Evolutionary conservation across 53 echinoderm and acorn worm species (phyloP).

Genomic region (Henricia sp.): DNA sequence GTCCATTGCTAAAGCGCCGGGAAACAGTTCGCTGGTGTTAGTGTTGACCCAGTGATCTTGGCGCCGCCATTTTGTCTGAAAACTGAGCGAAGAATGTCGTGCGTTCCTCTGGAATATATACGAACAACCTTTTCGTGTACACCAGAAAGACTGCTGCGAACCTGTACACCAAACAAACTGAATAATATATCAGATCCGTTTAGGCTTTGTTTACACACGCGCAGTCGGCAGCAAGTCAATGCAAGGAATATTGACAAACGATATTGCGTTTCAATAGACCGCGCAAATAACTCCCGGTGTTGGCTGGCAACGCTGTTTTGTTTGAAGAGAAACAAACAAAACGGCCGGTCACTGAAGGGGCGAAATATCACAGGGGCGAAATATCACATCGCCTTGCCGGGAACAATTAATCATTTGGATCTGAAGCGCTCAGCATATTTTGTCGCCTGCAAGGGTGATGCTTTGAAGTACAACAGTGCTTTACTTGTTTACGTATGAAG

Average conservation of each 20-base stretch:
- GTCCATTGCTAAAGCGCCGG: too few relatives aligned
- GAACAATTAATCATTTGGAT: too few relatives aligned
- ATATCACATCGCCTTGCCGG: too few relatives aligned
- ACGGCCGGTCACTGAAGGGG: background rate
- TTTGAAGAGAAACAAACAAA: background rate
- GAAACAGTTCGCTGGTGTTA: too few relatives aligned
- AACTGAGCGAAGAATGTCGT: background rate
- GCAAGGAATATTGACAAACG: slow-evolving; percentile 23
- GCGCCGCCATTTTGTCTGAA: too few relatives aligned
- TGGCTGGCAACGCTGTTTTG: slow-evolving; percentile 44
- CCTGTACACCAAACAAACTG: background rate
- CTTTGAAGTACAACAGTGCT: too few relatives aligned
- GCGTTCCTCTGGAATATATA: background rate
- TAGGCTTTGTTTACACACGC: slow-evolving; percentile 32
- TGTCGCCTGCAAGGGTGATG: too few relatives aligned
- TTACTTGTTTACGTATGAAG: too few relatives aligned
- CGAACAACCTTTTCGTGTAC: background rate
- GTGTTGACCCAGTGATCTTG: too few relatives aligned
- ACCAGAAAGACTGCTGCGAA: background rate
- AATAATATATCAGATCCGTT: background rate
- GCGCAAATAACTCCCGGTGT: background rate
- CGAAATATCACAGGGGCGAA: background rate
- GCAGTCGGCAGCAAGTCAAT: slow-evolving; percentile 30
- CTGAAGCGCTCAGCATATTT: too few relatives aligned
- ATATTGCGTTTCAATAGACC: background rate